Conservation (phyloP, 2,113 vertebrate genomes). For the Helogale parvula region DNA sequence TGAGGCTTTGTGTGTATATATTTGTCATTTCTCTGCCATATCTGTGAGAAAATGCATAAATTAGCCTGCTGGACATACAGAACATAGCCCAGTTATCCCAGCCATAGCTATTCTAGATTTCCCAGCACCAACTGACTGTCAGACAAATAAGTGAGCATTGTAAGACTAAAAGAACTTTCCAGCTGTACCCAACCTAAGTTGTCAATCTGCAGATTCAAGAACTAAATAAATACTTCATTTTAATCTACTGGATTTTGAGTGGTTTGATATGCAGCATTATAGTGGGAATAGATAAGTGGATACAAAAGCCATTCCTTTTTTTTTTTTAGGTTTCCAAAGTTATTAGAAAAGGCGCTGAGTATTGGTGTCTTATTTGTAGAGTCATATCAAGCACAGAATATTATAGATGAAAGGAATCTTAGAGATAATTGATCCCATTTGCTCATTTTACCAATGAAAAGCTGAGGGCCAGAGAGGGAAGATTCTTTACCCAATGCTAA, state of each 20-base stretch:
- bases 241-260: background rate
- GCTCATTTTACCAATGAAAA: constrained; percentile 24
- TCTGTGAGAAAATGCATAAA: background rate
- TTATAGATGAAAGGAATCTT: background rate
- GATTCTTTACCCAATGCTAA: background rate
- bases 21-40: background rate
- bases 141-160: background rate
- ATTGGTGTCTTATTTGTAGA: background rate
- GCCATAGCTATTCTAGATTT: background rate
- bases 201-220: background rate
- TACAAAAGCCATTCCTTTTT: background rate
- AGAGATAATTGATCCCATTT: background rate
- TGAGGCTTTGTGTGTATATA: background rate
- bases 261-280: background rate
- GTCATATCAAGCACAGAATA: background rate
- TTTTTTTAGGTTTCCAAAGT: background rate
- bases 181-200: background rate
- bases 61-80: background rate
- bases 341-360: background rate
- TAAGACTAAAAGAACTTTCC: background rate
- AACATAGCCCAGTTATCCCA: background rate
- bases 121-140: background rate
- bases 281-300: background rate
- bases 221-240: background rate
- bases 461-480: background rate